Conservation (phyloP, 2,888 invertebrate genomes). For the Formica aserva region DNA sequence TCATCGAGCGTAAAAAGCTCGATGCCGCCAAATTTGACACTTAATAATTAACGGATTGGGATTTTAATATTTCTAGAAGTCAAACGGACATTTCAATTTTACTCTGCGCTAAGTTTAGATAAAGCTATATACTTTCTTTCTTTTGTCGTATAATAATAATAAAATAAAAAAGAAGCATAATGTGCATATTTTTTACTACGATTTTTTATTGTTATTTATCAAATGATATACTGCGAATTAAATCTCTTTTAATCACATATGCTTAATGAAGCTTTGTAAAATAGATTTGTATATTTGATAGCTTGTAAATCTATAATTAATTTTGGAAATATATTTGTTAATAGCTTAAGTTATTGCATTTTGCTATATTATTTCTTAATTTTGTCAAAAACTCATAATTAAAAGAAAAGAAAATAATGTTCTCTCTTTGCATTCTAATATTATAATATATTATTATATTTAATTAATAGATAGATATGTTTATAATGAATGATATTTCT, state of each 20-base stretch:
- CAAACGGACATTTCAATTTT: background rate
- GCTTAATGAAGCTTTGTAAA: background rate
- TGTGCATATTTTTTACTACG: background rate
- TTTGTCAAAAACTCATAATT: background rate
- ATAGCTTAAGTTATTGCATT: background rate
- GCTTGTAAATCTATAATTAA: background rate
- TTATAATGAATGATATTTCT: no score
- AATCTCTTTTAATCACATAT: background rate
- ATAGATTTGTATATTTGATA: background rate
- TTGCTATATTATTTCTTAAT: background rate
- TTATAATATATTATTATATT: no score
- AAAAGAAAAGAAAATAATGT: no score
- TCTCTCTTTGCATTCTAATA: no score
- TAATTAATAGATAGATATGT: no score
- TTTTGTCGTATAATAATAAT: background rate
- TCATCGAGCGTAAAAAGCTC: background rate
- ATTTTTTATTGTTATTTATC: background rate
- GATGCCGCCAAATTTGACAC: slow-evolving; percentile 11
- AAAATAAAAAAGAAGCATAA: background rate
- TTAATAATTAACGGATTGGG: background rate
- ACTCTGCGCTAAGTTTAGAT: no score
- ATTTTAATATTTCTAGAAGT: background rate
- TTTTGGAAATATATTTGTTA: background rate
- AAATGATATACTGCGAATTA: background rate
- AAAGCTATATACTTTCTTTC: background rate